Evolutionary conservation across 2,888 invertebrate species (phyloP).

Genomic region (Meiosimyza decipiens): DNA sequence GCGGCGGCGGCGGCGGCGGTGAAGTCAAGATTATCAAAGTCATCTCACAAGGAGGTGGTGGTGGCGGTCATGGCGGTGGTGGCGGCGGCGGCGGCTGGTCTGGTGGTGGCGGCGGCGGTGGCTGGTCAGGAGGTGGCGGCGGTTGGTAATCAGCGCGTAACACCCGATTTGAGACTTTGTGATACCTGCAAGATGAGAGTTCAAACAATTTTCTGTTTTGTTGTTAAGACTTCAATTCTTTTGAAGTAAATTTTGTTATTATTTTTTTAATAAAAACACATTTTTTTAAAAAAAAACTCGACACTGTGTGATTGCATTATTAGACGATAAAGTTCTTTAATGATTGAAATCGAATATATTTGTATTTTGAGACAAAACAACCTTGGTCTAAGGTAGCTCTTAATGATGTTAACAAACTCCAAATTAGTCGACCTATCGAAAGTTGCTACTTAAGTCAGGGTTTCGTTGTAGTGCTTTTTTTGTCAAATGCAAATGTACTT

Average conservation of each 20-base stretch:
- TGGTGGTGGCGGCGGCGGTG: constrained; percentile 39
- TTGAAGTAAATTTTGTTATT: background rate
- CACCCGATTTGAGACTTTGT: background rate
- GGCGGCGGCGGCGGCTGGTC: constrained; percentile 29
- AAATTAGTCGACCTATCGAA: too few relatives aligned
- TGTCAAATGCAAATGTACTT: too few relatives aligned
- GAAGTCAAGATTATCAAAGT: too few relatives aligned
- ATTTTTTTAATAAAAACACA: background rate
- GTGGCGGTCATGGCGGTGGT: constrained; percentile 35
- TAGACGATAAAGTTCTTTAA: too few relatives aligned
- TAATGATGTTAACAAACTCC: too few relatives aligned
- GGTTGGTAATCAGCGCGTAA: constrained; percentile 31
- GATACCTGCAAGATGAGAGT: background rate
- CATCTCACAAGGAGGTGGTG: constrained; percentile 29
- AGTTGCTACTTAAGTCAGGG: too few relatives aligned
- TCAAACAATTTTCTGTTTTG: background rate
- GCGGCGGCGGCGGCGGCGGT: constrained; percentile 36
- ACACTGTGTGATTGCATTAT: too few relatives aligned
- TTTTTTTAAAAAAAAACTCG: too few relatives aligned
- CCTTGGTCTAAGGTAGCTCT: too few relatives aligned
- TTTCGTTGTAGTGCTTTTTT: too few relatives aligned
- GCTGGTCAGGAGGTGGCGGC: constrained; percentile 11
- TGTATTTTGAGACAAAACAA: too few relatives aligned
- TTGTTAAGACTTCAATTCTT: constrained; percentile 5
- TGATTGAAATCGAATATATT: too few relatives aligned